Conservation (phyloP, 2,888 invertebrate genomes). For the Clusia tigrina region DNA sequence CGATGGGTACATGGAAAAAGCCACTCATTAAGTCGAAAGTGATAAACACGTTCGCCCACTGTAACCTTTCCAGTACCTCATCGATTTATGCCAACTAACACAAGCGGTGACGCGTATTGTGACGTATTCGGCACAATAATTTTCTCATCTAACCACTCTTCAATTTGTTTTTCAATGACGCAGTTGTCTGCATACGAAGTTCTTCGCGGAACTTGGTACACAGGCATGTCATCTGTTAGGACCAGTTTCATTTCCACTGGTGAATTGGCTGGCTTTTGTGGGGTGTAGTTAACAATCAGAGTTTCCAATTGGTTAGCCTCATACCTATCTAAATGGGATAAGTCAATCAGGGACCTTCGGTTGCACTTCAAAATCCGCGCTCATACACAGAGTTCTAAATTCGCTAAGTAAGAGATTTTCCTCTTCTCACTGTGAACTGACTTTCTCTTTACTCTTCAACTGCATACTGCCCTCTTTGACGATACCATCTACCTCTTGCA, state of each 20-base stretch:
- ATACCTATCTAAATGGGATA: constrained; percentile 4
- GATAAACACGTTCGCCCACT: constrained; percentile 17
- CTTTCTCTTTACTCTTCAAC: not conserved
- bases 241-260: constrained; percentile 21
- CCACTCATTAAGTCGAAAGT: constrained; percentile 16
- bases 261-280: not conserved
- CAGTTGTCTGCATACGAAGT: constrained; percentile 31
- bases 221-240: constrained; percentile 16
- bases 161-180: constrained; percentile 45
- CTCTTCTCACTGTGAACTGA: not conserved
- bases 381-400: not conserved
- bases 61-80: constrained; percentile 20
- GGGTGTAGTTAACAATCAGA: not conserved
- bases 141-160: constrained; percentile 13
- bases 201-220: constrained; percentile 17
- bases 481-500: constrained; percentile 1
- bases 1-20: constrained; percentile 16
- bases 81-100: constrained; percentile 30
- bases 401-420: not conserved
- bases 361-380: not conserved
- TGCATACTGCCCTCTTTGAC: not conserved
- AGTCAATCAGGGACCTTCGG: not conserved
- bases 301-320: not conserved
- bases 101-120: constrained; percentile 43
- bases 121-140: too few relatives aligned